A percentile compares a stretch with the other conserved stretches of the same genome.
Conservation (phyloP, 2,797 vertebrate species). For the Hemitrygon akajei region DNA sequence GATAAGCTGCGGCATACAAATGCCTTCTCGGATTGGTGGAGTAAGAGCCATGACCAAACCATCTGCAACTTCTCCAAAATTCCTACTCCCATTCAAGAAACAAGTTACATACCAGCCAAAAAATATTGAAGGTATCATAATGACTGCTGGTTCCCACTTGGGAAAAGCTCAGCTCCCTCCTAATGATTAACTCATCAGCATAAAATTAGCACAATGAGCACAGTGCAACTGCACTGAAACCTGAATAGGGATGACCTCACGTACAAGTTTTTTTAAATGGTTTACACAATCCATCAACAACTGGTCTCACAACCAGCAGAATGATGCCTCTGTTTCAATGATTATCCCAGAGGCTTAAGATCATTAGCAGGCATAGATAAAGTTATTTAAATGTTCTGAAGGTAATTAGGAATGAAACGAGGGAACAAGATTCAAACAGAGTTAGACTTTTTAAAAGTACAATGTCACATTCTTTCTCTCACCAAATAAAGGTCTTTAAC, state of each 20-base stretch:
- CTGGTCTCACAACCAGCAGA: not conserved
- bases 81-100: constrained; percentile 18
- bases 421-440: not conserved
- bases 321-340: not conserved
- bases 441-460: not conserved
- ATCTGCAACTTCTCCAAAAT: constrained; percentile 35
- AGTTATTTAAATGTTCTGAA: not conserved
- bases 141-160: too few relatives aligned
- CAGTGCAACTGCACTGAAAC: not conserved
- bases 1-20: not conserved
- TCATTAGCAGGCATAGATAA: not conserved
- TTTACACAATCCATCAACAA: not conserved
- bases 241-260: constrained; percentile 14
- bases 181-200: constrained; percentile 23
- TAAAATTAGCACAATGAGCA: constrained; percentile 32
- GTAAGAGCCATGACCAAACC: constrained; percentile 2
- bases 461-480: not conserved
- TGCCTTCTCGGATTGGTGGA: not conserved
- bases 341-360: not conserved
- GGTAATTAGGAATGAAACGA: not conserved
- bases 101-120: not conserved
- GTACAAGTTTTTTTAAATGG: not conserved
- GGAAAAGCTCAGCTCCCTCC: constrained; percentile 29
- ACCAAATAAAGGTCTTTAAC: too few relatives aligned
- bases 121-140: constrained; percentile 6